Evolutionary conservation across 2,113 vertebrate genomes (phyloP).

Genomic region (Euleptes europaea): DNA sequence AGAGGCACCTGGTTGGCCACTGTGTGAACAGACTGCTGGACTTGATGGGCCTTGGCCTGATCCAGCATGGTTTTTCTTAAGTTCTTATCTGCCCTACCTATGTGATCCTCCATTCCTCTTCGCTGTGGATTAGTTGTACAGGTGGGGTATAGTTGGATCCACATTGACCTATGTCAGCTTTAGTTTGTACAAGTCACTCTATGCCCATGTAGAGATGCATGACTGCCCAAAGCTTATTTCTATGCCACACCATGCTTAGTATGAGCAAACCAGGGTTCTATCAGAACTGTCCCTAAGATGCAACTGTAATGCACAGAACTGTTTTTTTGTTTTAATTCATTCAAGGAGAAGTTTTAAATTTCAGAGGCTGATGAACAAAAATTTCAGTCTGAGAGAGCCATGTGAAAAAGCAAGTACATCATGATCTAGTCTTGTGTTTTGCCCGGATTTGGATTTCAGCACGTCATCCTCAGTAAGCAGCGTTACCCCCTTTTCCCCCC

Average conservation of each 20-base stretch:
- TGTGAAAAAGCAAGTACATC: background rate
- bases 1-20: too few relatives aligned
- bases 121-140: background rate
- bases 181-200: background rate
- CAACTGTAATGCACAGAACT: background rate
- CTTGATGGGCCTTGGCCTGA: too few relatives aligned
- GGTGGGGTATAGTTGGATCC: background rate
- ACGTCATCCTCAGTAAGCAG: too few relatives aligned
- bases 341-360: background rate
- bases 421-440: background rate
- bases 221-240: background rate
- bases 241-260: background rate
- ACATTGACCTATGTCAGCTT: background rate
- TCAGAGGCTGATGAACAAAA: background rate
- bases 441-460: background rate
- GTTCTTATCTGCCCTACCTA: too few relatives aligned
- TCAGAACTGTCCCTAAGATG: background rate
- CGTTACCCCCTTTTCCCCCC: background rate
- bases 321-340: background rate
- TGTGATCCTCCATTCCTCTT: background rate
- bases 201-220: background rate
- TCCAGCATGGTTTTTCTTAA: too few relatives aligned
- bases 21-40: too few relatives aligned
- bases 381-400: background rate
- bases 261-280: background rate